Percentiles rank a stretch among this genome's conserved stretches.
phyloP scores from a whole-genome alignment of 1,140 invertebrate genomes.

The Palaemon carinicauda region DNA sequence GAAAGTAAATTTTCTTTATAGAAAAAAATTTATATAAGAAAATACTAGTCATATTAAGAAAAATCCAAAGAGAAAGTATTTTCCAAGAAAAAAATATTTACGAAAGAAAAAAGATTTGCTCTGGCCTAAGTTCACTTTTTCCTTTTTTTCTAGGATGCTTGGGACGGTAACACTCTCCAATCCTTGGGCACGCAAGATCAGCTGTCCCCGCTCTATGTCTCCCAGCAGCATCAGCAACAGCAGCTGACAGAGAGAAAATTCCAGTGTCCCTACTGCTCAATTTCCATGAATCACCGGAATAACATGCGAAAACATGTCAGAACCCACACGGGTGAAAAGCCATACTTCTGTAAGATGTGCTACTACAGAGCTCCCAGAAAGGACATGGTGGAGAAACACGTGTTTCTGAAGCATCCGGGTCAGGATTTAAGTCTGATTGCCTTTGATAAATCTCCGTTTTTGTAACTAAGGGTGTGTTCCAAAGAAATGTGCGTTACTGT shows the following conservation, averaged over 20 bases:
- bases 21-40: too few relatives aligned
- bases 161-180: conserved; percentile 34
- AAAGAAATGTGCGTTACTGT: too few relatives aligned
- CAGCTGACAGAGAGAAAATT: neutral
- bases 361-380: conserved; percentile 39
- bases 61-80: too few relatives aligned
- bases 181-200: neutral
- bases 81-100: too few relatives aligned
- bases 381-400: conserved; percentile 47
- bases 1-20: too few relatives aligned
- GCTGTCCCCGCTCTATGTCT: neutral
- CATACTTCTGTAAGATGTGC: conserved; percentile 33
- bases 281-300: conserved; percentile 43
- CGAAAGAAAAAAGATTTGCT: too few relatives aligned
- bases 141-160: conserved; percentile 47
- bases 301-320: conserved; percentile 49
- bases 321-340: conserved; percentile 46
- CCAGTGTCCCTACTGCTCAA: conserved; percentile 36
- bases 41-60: too few relatives aligned
- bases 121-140: conserved; percentile 36
- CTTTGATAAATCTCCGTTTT: neutral
- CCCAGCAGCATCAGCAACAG: conserved; percentile 25
- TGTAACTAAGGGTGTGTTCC: neutral
- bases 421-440: conserved; percentile 21
- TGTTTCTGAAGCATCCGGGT: conserved; percentile 36